Percentiles rank a stretch among this genome's conserved stretches.
Conservation (phyloP, 2,113 vertebrate genomes). For the Phalacrocorax brasilianus region DNA sequence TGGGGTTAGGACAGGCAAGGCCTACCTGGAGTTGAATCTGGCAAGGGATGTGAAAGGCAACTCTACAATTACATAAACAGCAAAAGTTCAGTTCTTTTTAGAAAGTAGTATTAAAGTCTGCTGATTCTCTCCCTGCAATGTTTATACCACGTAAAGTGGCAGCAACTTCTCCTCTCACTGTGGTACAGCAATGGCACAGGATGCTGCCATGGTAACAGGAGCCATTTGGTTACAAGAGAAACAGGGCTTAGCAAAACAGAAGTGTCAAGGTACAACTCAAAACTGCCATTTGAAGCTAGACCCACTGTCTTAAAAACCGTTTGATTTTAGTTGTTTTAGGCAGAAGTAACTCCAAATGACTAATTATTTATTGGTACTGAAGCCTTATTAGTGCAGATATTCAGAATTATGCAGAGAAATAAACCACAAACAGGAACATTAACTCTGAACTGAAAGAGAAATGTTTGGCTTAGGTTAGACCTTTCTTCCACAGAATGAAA, state of each 20-base stretch:
- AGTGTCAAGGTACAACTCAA: not conserved
- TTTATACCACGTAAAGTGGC: not conserved
- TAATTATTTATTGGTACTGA: not conserved
- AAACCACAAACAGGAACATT: not conserved
- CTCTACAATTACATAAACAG: not conserved
- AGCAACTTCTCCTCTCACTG: not conserved
- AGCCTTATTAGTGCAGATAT: not conserved
- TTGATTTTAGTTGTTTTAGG: not conserved
- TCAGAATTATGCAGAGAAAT: not conserved
- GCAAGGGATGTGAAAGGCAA: not conserved
- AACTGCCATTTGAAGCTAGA: not conserved
- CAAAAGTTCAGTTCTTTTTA: not conserved
- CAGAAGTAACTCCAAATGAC: not conserved
- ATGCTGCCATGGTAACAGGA: not conserved
- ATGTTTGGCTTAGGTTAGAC: not conserved
- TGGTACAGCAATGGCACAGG: not conserved
- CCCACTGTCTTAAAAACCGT: not conserved
- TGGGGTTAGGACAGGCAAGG: not conserved
- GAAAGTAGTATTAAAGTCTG: not conserved
- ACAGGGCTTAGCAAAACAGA: not conserved
- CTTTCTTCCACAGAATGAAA: not conserved
- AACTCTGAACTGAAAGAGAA: not conserved
- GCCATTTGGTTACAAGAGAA: not conserved
- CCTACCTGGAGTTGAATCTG: not conserved
- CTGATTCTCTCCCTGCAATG: not conserved